Percentiles rank a stretch among this genome's conserved stretches.
Evolutionary conservation across 2,113 vertebrate genomes (phyloP).

Genomic region (Psammodynastes pulverulentus): DNA sequence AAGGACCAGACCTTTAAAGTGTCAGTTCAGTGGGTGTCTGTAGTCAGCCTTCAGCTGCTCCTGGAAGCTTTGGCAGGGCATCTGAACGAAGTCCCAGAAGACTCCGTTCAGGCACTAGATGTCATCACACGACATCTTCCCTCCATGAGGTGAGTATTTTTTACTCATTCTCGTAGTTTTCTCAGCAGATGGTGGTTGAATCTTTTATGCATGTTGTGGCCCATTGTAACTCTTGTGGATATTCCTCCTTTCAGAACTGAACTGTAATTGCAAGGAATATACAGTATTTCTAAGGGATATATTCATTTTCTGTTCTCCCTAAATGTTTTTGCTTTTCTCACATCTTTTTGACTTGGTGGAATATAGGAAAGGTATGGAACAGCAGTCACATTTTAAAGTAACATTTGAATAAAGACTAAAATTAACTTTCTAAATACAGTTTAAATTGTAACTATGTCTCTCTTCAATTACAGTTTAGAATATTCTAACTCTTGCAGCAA

Average conservation of each 20-base stretch:
- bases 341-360: background rate
- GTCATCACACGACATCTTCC: constrained; percentile 97
- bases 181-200: background rate
- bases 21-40: constrained; percentile 97
- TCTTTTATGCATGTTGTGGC: background rate
- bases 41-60: constrained; percentile 96
- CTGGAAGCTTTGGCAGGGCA: constrained; percentile 94
- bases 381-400: background rate
- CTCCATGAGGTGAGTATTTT: constrained; percentile 87
- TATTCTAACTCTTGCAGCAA: background rate
- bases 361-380: background rate
- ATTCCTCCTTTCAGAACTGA: background rate
- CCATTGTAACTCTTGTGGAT: background rate
- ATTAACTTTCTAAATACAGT: background rate
- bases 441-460: background rate
- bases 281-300: background rate
- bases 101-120: constrained; percentile 95
- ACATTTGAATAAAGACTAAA: background rate
- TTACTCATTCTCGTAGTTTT: background rate
- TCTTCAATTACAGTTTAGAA: background rate
- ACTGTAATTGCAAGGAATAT: background rate
- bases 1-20: constrained; percentile 99
- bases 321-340: background rate
- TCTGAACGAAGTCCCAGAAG: constrained; percentile 94
- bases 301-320: background rate